phyloP scores from a whole-genome alignment of 2,113 vertebrate species.

The Serinus canaria region DNA sequence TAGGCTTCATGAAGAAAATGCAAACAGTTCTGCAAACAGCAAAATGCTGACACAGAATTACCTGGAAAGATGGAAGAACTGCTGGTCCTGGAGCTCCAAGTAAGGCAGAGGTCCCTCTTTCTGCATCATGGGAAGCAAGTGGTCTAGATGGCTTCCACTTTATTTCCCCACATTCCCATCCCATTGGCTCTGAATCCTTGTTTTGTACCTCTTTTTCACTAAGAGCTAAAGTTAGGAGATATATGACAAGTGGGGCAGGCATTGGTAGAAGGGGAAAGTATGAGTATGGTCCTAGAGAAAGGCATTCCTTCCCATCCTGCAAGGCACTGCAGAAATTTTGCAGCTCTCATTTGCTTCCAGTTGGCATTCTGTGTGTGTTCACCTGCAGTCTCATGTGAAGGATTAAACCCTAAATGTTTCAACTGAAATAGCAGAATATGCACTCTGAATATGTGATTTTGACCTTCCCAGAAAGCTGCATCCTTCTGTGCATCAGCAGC shows the following conservation, averaged over 20 bases:
- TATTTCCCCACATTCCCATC: not conserved
- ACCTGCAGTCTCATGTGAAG: not conserved
- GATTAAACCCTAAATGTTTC: not conserved
- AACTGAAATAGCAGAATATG: not conserved
- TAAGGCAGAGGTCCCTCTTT: not conserved
- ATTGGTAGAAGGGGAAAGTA: not conserved
- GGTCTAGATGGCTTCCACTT: not conserved
- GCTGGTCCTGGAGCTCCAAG: fast-evolving
- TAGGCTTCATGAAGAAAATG: not conserved
- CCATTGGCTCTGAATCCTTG: not conserved
- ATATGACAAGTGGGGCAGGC: not conserved
- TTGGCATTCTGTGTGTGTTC: not conserved
- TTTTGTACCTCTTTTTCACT: not conserved
- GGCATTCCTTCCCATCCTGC: not conserved
- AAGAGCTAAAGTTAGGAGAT: not conserved
- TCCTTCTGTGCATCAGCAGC: not conserved
- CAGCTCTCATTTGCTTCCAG: not conserved
- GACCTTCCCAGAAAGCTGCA: not conserved
- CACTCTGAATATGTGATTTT: not conserved
- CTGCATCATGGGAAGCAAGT: not conserved
- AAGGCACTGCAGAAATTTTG: not conserved
- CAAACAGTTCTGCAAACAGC: not conserved
- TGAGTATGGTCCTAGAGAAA: not conserved
- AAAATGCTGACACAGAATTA: not conserved
- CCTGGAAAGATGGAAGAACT: not conserved